A percentile compares a stretch with the other conserved stretches of the same genome.
phyloP scores from a whole-genome alignment of 1,140 invertebrate species.

The Eupeodes corollae region DNA sequence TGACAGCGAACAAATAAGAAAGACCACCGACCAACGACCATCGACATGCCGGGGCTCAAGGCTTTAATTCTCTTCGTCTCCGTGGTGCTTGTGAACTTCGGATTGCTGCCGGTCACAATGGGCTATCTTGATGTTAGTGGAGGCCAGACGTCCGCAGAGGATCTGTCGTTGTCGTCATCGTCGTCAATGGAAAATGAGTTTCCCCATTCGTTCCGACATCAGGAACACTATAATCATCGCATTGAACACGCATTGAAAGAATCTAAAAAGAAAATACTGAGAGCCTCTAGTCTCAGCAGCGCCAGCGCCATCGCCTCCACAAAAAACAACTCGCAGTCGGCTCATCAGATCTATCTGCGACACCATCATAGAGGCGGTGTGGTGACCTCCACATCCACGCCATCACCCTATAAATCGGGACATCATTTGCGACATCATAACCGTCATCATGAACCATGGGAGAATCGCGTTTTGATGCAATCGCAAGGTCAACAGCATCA shows the following conservation, averaged over 20 bases:
- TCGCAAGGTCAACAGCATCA: background rate
- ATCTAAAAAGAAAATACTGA: background rate
- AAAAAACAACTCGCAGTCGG: background rate
- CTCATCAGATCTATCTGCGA: background rate
- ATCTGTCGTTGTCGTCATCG: no score
- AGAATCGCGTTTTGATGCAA: background rate
- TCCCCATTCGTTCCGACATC: background rate
- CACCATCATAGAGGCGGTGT: background rate
- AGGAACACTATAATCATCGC: slow-evolving; percentile 1
- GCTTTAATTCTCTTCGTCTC: no score
- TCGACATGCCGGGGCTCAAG: no score
- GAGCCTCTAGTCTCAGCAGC: no score
- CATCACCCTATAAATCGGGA: background rate
- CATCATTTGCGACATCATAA: slow-evolving; percentile 4
- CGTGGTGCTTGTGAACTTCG: no score
- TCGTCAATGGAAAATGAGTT: background rate
- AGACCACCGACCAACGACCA: no score
- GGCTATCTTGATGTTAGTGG: no score
- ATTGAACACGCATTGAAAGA: slow-evolving; percentile 2
- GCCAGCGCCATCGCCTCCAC: no score
- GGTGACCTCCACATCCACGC: background rate
- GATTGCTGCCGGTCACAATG: no score
- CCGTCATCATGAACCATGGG: background rate
- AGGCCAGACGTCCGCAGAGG: no score
- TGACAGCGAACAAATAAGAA: no score